phyloP scores from a whole-genome alignment of 2,113 vertebrate genomes.

The Grus americana region DNA sequence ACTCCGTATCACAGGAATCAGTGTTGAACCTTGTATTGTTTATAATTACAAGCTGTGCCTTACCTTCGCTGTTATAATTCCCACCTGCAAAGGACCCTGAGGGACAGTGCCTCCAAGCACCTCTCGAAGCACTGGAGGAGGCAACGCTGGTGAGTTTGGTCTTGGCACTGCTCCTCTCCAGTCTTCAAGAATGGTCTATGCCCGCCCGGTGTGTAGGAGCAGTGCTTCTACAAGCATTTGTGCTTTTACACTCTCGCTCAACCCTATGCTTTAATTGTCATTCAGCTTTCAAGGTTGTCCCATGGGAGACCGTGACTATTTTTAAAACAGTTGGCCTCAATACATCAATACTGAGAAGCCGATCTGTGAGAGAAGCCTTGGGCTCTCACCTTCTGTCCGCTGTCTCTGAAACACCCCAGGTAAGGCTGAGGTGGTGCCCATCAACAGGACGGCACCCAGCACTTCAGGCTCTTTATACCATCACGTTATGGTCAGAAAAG shows the following conservation, averaged over 20 bases:
- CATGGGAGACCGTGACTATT: not conserved
- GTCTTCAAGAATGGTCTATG: rapidly evolving
- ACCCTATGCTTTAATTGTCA: not conserved
- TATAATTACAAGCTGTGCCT: not conserved
- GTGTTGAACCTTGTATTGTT: not conserved
- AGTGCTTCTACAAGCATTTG: not conserved
- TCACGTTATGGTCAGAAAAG: not conserved
- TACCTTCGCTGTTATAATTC: not conserved
- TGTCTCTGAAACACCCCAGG: not conserved
- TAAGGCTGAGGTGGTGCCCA: not conserved
- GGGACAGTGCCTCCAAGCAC: not conserved
- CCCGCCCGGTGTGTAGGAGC: no score
- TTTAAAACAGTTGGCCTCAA: not conserved
- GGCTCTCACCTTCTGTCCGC: not conserved
- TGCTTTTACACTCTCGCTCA: not conserved
- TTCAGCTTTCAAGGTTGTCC: not conserved
- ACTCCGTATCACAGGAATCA: not conserved
- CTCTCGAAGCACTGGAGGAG: not conserved
- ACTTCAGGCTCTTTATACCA: not conserved
- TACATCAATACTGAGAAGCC: not conserved
- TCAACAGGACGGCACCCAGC: rapidly evolving
- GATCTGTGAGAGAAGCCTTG: not conserved
- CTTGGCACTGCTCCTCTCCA: not conserved
- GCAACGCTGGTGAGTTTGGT: not conserved
- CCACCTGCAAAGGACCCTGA: not conserved